Evolutionary conservation across 2,113 vertebrate species (phyloP), one percentile per base, ranked within the genome.

Genomic region (Actinemys pallida): DNA sequence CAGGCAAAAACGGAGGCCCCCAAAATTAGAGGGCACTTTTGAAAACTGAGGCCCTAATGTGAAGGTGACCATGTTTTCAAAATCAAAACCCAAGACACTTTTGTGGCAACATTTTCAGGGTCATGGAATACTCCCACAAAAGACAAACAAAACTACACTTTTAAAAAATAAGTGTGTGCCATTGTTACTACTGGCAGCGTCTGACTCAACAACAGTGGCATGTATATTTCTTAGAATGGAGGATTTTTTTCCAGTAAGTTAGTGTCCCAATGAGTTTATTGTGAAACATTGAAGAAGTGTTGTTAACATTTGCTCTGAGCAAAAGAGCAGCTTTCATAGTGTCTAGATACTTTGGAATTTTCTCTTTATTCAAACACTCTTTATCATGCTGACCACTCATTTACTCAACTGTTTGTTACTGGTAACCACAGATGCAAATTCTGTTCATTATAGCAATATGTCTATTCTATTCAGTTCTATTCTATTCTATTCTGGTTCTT

Each of bases 11-110:
- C 11, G 14, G 83, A 22, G 29, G 31, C 12, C 9, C 0, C 1
- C 24, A 5, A 2, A 47, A 47, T 19, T 45, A 3, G 3, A 20
- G 1, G 0, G 7, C 3, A 0, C 49, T 56, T 69, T 0, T 0
- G 31, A 45, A 29, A 45, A 8, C 65, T 14, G 62, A 3, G 75
- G 42, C 12, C 45, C 9, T 78, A 78, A 45, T 47, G 6, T 29
- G n/a, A 72, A 69, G 62, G 42, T 76, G 72, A 45, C 72, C 12
- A 13, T 45, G 17, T n/a, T 69, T 69, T 69, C 62, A 20, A 7
- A 53, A 47, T 35, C 13, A 2, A 56, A 56, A 45, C 14, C 50
- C 0, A 0, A 22, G 35, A 22, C n/a, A 42, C 39, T 31, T 11
- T 8, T 1, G 24, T 2, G 2, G 35, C 49, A 42, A 20, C 9